Base-by-base conservation (phyloP, 1,140 invertebrate species). In the Anoplophora glabripennis region DNA sequence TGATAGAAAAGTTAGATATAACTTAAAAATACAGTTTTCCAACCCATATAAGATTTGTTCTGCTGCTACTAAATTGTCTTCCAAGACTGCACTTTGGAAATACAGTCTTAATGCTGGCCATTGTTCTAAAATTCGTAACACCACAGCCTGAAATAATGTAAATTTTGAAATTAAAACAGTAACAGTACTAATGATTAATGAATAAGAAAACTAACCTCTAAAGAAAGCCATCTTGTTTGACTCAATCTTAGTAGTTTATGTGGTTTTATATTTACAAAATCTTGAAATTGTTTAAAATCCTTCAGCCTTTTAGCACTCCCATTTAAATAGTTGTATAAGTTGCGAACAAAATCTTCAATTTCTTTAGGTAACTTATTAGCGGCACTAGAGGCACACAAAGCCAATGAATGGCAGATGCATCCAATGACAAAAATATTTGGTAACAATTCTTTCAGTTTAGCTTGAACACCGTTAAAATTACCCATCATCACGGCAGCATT, bases 381-480 rank as follows among this genome's bases (percentile, higher is more conserved):
- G 35, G 28, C 52, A n/a, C 35, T 15, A 10, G 48, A 52, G 12
- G 57, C 35, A 41, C 57, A 59, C 18, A 59, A 51, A 44, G 17
- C 12, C 18, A 59, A 40, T 10, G 57, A 59, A 36, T 53, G 57
- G 38, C 57, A 59, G 15, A 44, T 51, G 21, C 57, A 59, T 14
- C 40, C 57, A 7, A 17, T 41, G 15, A 59, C 48, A 36, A 52
- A 46, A 17, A 59, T 59, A 44, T 52, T 45, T 15, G 46, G 36
- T n/a, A n/a, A n/a, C n/a, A n/a, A n/a, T n/a, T n/a, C n/a, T n/a
- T n/a, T n/a, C n/a, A n/a, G n/a, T n/a, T n/a, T n/a, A n/a, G n/a
- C n/a, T n/a, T n/a, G n/a, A n/a, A n/a, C n/a, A n/a, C n/a, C n/a
- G n/a, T n/a, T n/a, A n/a, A n/a, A n/a, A n/a, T n/a, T n/a, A n/a